Evolutionary conservation across 2,113 vertebrate genomes (phyloP).

Genomic region (Macaca mulatta): DNA sequence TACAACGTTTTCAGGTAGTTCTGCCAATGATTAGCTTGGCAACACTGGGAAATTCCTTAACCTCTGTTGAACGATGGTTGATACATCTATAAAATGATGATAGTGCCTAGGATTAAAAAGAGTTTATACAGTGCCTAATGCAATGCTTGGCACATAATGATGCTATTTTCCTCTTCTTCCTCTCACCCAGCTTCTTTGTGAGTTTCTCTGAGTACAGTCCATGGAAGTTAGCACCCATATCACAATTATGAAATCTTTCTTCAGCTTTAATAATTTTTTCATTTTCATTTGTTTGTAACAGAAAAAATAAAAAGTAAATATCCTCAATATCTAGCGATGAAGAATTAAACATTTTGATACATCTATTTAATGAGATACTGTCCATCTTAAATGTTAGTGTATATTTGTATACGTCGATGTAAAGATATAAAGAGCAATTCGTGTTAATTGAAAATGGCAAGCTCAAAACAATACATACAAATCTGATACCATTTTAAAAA

Average conservation of each 20-base stretch:
- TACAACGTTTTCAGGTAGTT: neutral
- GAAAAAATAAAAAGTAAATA: neutral
- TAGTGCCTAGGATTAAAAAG: neutral
- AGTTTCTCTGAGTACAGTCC: neutral
- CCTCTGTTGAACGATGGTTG: neutral
- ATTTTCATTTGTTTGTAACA: neutral
- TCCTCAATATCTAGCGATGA: neutral
- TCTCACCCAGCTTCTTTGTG: neutral
- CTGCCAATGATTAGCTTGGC: neutral
- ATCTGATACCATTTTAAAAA: constrained; percentile 2
- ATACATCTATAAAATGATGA: neutral
- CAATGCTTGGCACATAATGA: neutral
- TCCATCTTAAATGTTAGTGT: neutral
- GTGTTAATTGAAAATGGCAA: neutral
- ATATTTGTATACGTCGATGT: neutral
- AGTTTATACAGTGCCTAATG: neutral
- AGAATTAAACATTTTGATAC: neutral
- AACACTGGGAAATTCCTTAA: neutral
- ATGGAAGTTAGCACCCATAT: neutral
- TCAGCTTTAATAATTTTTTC: neutral
- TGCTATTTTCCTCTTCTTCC: neutral
- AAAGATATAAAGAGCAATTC: neutral
- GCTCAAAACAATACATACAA: neutral
- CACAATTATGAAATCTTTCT: neutral
- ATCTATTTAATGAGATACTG: neutral